Base-by-base conservation (phyloP, 2,888 invertebrate species). In the Dioctria rufipes region DNA sequence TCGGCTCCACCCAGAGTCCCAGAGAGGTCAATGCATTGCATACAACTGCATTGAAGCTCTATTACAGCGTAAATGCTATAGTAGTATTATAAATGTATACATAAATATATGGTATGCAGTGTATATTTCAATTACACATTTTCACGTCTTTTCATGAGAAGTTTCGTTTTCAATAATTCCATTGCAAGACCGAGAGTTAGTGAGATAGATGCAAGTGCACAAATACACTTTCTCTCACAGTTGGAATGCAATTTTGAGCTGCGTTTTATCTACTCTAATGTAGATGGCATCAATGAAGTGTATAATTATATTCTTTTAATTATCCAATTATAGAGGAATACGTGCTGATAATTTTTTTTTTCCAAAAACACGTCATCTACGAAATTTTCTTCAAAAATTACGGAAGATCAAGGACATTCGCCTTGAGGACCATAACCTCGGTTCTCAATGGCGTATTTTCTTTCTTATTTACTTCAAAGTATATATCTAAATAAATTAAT, bases 341-440 rank as follows among this genome's bases (percentile, higher is more conserved):
- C 11, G 5, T 51, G 2, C 11, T 51, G 51, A 9, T 2, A 61
- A 2, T 61, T 6, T 61, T 61, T 6, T 61, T 1, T 4, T 4
- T 2, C 61, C 37, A 61, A 5, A 61, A 61, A 25, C 61, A 61
- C n/a, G 37, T 75, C 42, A 40, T 71, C 42, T 69, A 42, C 25
- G 25, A 25, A 25, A 25, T 25, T 75, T 80, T 71, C 46, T 40
- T 25, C 37, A 43, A 54, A 71, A 69, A 79, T 82, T 80, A 82
- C 60, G 82, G 80, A 82, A 82, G 82, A 80, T 82, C 82, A 82
- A 82, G 82, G 82, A 80, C 82, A 80, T 58, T 40, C 37, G 43
- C 49, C 43, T 66, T 75, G 13, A 82, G 82, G 63, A 80, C 82
- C 75, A 79, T 82, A 80, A 82, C 82, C 82, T 80, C 80, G 63